These are phyloP conservation scores for Ariolimax columbianus DNA, from an alignment of 2,888 invertebrate species.

Conservation along the genomic window DNA sequence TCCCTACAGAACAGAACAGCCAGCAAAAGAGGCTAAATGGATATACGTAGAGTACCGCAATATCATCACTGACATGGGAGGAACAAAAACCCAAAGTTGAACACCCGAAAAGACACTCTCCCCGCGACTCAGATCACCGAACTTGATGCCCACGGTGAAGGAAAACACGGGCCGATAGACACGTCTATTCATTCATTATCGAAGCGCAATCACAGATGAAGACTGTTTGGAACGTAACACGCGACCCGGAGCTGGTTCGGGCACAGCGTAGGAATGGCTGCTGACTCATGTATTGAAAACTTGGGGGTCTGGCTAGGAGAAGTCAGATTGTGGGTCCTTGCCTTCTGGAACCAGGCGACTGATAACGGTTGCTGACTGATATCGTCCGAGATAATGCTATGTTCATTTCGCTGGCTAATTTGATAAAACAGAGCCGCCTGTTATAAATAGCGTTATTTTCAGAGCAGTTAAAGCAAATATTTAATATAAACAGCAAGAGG, in stretches of 20 bases:
- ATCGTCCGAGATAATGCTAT: constrained; percentile 7
- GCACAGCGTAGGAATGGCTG: neutral
- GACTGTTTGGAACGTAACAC: neutral
- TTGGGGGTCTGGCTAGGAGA: neutral
- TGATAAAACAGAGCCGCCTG: constrained; percentile 30
- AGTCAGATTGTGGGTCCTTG: constrained; percentile 1
- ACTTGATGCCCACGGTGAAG: neutral
- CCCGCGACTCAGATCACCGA: neutral
- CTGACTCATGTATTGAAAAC: neutral
- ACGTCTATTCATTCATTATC: constrained; percentile 18
- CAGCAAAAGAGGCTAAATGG: too few species aligned
- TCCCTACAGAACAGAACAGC: too few species aligned
- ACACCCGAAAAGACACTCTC: too few species aligned
- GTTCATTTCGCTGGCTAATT: constrained; percentile 32
- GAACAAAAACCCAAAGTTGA: too few species aligned
- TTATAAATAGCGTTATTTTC: constrained; percentile 38
- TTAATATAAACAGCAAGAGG: constrained; percentile 18
- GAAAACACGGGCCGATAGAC: neutral
- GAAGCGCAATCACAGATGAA: constrained; percentile 8
- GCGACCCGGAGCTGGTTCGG: too few species aligned
- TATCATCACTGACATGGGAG: too few species aligned
- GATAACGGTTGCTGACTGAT: constrained; percentile 15
- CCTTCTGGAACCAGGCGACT: neutral
- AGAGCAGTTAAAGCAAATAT: constrained; percentile 34
- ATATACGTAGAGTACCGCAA: too few species aligned